A percentile compares a stretch with the other conserved stretches of the same genome.
These are phyloP conservation scores for Aselliscus stoliczkanus DNA, from an alignment of 2,797 vertebrate species.

Conservation along the genomic window DNA sequence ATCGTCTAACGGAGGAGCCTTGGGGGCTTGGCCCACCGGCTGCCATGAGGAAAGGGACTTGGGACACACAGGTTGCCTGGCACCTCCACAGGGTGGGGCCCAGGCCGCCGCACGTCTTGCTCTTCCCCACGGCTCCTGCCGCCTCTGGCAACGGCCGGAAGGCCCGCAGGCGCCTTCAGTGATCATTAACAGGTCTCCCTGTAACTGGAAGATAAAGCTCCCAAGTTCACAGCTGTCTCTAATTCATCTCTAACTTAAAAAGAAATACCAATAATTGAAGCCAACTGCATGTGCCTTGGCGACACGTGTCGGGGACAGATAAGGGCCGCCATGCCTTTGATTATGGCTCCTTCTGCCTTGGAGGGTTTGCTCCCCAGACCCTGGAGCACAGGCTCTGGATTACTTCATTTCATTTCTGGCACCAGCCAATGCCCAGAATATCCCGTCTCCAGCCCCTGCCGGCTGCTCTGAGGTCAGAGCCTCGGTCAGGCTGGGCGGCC, in stretches of 20 bases:
- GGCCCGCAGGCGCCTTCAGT: background rate
- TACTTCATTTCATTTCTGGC: conserved; percentile 33
- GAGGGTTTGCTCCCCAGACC: background rate
- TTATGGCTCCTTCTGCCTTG: background rate
- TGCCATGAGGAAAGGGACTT: accelerated
- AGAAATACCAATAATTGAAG: conserved; percentile 52
- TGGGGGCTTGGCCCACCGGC: background rate
- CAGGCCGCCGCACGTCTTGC: no score
- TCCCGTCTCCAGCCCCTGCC: accelerated
- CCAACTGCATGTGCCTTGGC: background rate
- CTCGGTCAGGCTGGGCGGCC: background rate
- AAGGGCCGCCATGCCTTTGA: background rate
- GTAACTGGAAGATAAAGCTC: conserved; percentile 56
- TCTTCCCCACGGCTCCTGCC: accelerated
- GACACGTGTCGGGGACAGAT: background rate
- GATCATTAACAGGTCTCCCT: conserved; percentile 35
- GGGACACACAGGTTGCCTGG: accelerated
- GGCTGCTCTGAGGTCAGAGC: background rate
- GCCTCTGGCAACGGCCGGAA: background rate
- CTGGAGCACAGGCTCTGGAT: conserved; percentile 36
- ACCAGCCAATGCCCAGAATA: background rate
- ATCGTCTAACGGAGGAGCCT: accelerated
- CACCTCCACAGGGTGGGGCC: no score
- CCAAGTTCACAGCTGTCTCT: background rate
- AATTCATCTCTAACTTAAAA: conserved; percentile 61